Base-by-base conservation (phyloP, 2,888 invertebrate species). In the Exocentrus adspersus region DNA sequence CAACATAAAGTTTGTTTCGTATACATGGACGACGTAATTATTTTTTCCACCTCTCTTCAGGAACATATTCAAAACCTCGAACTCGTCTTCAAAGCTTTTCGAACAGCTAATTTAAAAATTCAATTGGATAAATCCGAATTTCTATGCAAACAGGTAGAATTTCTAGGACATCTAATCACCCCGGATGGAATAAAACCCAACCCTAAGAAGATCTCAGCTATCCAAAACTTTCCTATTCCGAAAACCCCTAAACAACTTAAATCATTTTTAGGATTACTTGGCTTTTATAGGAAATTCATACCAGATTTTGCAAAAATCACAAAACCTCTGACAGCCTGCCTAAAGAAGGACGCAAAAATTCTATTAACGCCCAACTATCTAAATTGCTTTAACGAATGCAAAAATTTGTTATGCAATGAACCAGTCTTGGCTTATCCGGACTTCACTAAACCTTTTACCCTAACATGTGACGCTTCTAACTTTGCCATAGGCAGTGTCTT, bases 401-500 rank as follows among this genome's bases (percentile, higher is more conserved):
- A 67, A 42, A 56, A 60, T 7, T 7, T 50, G 10, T 41, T 70
- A 30, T 51, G 20, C 10, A 62, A 61, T 16, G 46, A 37, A 12
- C 65, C 69, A 1, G 51, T 67, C n/a, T 37, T 70, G 12, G 16
- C 57, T 45, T 70, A 71, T 42, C 70, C 73, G 1, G 66, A 74
- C 43, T 75, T 73, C 28, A 32, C 19, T 6, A 58, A 64, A 64
- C 30, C 52, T 12, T 76, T 75, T 56, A 54, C 59, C 17, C 14
- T 74, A 3, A 68, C 67, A 0, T 72, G 73, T 2, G 76, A 75
- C 24, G 75, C 73, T 0, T 67, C 64, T n/a, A 65, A 73, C 12
- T 56, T 57, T 6, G 71, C 69, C 1, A 10, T 74, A 30, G 75
- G 72, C 1, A 64, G 70, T 7, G 65, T 76, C 1, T 41, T 73